Conservation (phyloP, 1,140 invertebrate genomes). For the Rhyacophila brunnea region DNA sequence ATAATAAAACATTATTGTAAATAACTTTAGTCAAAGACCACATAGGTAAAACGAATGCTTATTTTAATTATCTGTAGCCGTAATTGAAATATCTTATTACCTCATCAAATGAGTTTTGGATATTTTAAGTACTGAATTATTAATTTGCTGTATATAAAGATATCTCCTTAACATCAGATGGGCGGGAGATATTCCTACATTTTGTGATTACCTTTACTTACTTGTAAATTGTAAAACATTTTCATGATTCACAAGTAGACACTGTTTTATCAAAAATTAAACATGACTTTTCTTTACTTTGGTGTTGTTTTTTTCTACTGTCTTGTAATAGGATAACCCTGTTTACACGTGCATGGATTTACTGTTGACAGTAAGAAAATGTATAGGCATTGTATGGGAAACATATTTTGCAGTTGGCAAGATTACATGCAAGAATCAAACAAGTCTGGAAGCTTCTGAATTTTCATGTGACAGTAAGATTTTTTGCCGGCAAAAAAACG, state of each 20-base stretch:
- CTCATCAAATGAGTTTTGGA: neutral
- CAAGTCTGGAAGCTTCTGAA: too few relatives aligned
- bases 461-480: too few relatives aligned
- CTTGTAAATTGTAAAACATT: slow-evolving; percentile 35
- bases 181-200: slow-evolving; percentile 30
- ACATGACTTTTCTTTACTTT: too few relatives aligned
- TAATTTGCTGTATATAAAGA: slow-evolving; percentile 28
- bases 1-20: slow-evolving; percentile 18
- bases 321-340: too few relatives aligned
- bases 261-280: slow-evolving; percentile 28
- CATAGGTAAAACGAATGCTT: slow-evolving; percentile 28
- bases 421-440: too few relatives aligned
- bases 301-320: too few relatives aligned
- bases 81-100: too few relatives aligned
- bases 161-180: slow-evolving; percentile 10
- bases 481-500: too few relatives aligned
- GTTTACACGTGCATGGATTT: too few relatives aligned
- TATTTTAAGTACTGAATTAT: slow-evolving; percentile 12
- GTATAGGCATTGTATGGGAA: too few relatives aligned
- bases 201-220: slow-evolving; percentile 30
- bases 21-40: slow-evolving; percentile 31
- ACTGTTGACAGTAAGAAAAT: too few relatives aligned
- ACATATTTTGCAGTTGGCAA: too few relatives aligned
- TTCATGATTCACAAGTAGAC: slow-evolving; percentile 35
- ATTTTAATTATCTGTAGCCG: slow-evolving; percentile 1